These are phyloP conservation scores for Drosophila algonquin DNA, from an alignment of 2,888 invertebrate genomes.

Conservation along the genomic window DNA sequence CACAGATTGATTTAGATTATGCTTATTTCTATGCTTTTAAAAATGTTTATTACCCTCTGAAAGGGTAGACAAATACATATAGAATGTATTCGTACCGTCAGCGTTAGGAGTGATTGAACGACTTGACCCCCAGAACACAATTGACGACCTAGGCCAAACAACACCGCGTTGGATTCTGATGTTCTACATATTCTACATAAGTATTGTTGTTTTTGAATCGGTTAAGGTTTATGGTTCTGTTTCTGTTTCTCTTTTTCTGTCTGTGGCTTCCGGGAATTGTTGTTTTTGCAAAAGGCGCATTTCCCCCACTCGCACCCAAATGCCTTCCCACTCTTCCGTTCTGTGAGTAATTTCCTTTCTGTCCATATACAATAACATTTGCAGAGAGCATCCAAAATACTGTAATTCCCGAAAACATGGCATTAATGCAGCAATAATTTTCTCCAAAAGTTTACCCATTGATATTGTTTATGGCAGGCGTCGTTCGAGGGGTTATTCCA, in stretches of 20 bases:
- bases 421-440: background rate
- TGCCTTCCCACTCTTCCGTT: background rate
- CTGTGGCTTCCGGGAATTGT: conserved; percentile 25
- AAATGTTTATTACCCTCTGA: background rate
- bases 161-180: conserved; percentile 3
- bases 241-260: conserved; percentile 29
- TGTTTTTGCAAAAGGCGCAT: conserved; percentile 8
- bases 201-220: background rate
- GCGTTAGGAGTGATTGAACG: background rate
- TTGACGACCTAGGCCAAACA: conserved; percentile 48
- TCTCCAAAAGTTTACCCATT: background rate
- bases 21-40: background rate
- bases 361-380: conserved; percentile 19
- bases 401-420: conserved; percentile 25
- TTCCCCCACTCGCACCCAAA: background rate
- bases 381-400: background rate
- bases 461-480: background rate
- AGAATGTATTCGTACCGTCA: background rate
- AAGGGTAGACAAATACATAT: background rate
- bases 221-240: conserved; percentile 3
- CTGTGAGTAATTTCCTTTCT: conserved; percentile 23
- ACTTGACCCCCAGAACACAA: conserved; percentile 33
- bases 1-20: no score
- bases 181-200: background rate
- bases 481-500: background rate